Percentiles rank a stretch among this genome's conserved stretches.
These are phyloP conservation scores for Lipotes vexillifer DNA, from an alignment of 2,113 vertebrate genomes.

Conservation along the genomic window DNA sequence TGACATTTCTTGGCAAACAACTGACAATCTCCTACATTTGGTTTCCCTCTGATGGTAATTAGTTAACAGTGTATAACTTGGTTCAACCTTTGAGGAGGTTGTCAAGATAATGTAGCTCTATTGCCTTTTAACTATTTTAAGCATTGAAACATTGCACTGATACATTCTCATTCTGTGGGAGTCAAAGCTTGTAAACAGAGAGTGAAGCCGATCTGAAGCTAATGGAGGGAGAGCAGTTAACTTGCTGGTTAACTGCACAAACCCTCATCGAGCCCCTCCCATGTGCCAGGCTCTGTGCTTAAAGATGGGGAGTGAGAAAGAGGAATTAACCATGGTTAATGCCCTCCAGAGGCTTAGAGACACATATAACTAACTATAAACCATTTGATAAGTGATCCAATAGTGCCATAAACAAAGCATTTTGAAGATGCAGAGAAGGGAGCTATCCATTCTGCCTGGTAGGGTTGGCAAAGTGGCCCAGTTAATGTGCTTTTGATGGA, in stretches of 20 bases:
- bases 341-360: not conserved
- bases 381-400: not conserved
- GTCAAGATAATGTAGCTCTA: not conserved
- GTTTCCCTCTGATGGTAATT: constrained; percentile 16
- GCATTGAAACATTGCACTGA: constrained; percentile 21
- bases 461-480: not conserved
- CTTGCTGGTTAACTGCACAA: not conserved
- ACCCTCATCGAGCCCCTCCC: not conserved
- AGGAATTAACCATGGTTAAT: not conserved
- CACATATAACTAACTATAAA: not conserved
- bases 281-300: not conserved
- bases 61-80: not conserved
- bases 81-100: constrained; percentile 37
- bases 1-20: constrained; percentile 28
- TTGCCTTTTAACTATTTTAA: constrained; percentile 61
- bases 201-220: not conserved
- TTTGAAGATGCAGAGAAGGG: not conserved
- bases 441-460: not conserved
- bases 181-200: constrained; percentile 26
- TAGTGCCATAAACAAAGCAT: not conserved
- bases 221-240: not conserved
- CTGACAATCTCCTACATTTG: not conserved
- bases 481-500: not conserved
- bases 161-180: not conserved
- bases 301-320: not conserved